A percentile compares a stretch with the other conserved stretches of the same genome.
Evolutionary conservation across 2,888 invertebrate species (phyloP).

Genomic region (Drosophila mimetica): DNA sequence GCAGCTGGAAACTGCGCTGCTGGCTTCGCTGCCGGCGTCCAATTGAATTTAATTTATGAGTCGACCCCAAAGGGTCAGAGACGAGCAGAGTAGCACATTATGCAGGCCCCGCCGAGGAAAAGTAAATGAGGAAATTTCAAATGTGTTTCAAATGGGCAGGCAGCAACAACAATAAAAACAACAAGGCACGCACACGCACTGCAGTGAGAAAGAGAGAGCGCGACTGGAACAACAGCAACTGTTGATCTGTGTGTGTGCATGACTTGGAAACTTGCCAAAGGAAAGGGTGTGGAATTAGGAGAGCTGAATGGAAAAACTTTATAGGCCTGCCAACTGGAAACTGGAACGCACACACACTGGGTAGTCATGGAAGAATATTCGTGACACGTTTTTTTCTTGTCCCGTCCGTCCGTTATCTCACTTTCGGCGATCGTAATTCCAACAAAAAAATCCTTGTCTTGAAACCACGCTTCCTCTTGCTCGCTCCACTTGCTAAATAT

Average conservation of each 20-base stretch:
- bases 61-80: slow-evolving; percentile 72
- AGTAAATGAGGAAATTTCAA: slow-evolving; percentile 69
- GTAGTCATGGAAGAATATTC: slow-evolving; percentile 31
- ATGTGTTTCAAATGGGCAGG: slow-evolving; percentile 74
- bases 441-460: slow-evolving; percentile 41
- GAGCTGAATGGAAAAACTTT: slow-evolving; percentile 42
- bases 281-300: slow-evolving; percentile 66
- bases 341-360: slow-evolving; percentile 17
- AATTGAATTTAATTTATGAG: slow-evolving; percentile 72
- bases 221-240: slow-evolving; percentile 19
- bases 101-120: slow-evolving; percentile 67
- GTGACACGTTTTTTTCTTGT: slow-evolving; percentile 21
- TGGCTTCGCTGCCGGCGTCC: slow-evolving; percentile 32
- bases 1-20: slow-evolving; percentile 14
- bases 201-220: background rate
- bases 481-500: slow-evolving; percentile 64
- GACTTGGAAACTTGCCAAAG: slow-evolving; percentile 68
- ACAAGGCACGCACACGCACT: slow-evolving; percentile 31
- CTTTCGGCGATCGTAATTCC: slow-evolving; percentile 23
- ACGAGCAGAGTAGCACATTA: slow-evolving; percentile 50
- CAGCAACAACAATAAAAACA: slow-evolving; percentile 50
- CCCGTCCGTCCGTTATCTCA: slow-evolving; percentile 25
- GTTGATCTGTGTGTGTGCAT: slow-evolving; percentile 21
- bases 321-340: slow-evolving; percentile 24
- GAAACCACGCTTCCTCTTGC: slow-evolving; percentile 40